Conservation (phyloP, 2,113 vertebrate genomes). For the Pipra filicauda region DNA sequence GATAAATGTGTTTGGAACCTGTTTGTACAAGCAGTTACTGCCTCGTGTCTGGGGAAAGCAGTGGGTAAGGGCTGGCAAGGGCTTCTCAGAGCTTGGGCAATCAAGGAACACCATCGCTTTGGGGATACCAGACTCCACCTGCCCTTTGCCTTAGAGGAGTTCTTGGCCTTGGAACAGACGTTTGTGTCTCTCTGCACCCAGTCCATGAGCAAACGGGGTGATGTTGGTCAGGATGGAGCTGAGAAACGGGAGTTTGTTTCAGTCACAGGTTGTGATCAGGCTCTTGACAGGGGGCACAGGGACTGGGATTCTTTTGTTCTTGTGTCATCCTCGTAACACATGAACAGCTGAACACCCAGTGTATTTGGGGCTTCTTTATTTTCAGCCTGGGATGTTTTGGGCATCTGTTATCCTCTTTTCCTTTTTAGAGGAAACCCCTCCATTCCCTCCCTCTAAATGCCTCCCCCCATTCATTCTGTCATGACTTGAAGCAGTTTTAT, state of each 20-base stretch:
- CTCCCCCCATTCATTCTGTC: background rate
- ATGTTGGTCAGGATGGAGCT: background rate
- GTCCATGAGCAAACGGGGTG: background rate
- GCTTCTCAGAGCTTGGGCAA: background rate
- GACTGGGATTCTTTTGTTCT: background rate
- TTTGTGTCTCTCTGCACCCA: background rate
- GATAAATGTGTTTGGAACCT: background rate
- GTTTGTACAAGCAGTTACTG: background rate
- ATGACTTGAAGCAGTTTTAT: background rate
- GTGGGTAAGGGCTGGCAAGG: background rate
- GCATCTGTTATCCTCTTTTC: background rate
- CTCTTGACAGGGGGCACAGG: background rate
- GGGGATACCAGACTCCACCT: background rate
- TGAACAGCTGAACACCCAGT: background rate
- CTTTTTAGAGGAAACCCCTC: background rate
- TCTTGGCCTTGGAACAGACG: accelerated
- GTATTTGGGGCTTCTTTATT: background rate
- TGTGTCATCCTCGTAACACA: background rate
- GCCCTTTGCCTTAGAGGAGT: background rate
- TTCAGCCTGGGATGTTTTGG: background rate
- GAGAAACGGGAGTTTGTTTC: background rate
- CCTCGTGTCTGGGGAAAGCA: background rate
- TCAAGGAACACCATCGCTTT: background rate
- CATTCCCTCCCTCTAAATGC: background rate
- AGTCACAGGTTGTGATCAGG: background rate